Evolutionary conservation across 2,888 invertebrate species (phyloP), one percentile per base, ranked within the genome.

Genomic region (Clepsis dumicolana): DNA sequence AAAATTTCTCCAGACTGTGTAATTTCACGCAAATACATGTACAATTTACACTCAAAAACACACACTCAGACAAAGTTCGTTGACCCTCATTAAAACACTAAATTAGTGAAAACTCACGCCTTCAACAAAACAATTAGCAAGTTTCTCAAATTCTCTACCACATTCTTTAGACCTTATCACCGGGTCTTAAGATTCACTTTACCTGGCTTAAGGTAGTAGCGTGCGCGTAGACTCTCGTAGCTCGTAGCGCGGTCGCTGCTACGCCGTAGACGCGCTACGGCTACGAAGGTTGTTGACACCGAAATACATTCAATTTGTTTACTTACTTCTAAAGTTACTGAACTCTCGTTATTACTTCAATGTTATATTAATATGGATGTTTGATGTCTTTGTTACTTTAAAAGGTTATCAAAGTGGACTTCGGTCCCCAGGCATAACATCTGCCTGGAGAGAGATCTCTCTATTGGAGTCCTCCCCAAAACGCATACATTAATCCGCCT

Each of bases 191-290:
- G 48, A 50, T 50, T 50, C 25, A 41, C 25, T 59, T 25, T 18
- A 32, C 29, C 29, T 54, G 29, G 8, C 16, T 41, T n/a, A 27
- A 57, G 57, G 60, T 14, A 48, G 24, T 48, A 57, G 29, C 48
- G 27, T 29, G 27, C 27, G 27, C 41, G 59, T 35, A 21, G 14
- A 27, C 14, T 2, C n/a, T 60, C 59, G 52, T 21, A 24, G 54
- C 48, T 56, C 66, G 66, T 66, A 62, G 66, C 65, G 38, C 53
- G 65, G 61, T 62, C 50, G 56, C 32, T 67, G 63, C 63, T 67
- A 67, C 67, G 67, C 5, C 63, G 67, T 67, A 67, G 67, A 56
- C 16, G 5, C 24, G 4, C 57, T 57, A 41, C 53, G 59, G 57
- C 14, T 14, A 14, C 12, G 24, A 41, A 52, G 67, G 67, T 56